These are phyloP conservation scores for Steatornis caripensis DNA, from an alignment of 2,113 vertebrate species.

Conservation along the genomic window DNA sequence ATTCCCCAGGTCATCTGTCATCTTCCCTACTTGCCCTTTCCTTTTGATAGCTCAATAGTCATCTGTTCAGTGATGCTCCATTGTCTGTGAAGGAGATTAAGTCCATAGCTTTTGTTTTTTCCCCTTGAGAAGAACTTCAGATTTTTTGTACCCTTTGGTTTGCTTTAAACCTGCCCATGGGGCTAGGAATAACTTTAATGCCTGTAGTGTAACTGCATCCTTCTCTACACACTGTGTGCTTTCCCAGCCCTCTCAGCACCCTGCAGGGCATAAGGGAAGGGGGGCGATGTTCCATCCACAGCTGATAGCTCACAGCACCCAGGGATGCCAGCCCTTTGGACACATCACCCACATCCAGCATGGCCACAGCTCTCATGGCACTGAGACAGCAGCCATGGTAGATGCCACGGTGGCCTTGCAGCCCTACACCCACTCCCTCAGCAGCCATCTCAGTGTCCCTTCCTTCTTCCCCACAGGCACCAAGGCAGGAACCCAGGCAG, in stretches of 20 bases:
- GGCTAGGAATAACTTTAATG: not conserved
- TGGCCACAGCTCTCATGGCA: not conserved
- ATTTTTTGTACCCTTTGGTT: not conserved
- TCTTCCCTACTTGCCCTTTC: not conserved
- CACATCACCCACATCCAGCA: not conserved
- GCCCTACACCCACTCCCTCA: not conserved
- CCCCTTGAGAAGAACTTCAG: not conserved
- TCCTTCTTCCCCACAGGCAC: not conserved
- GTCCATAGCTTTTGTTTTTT: not conserved
- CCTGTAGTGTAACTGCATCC: not conserved
- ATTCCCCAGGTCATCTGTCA: not conserved
- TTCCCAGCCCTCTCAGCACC: not conserved
- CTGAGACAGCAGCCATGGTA: not conserved
- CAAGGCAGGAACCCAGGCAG: not conserved
- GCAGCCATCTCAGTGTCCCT: rapidly evolving
- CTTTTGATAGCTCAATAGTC: not conserved
- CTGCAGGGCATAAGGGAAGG: not conserved
- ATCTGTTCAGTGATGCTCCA: not conserved
- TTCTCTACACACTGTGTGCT: not conserved
- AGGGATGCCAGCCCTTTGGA: not conserved
- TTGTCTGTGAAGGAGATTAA: not conserved
- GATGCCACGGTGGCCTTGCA: not conserved
- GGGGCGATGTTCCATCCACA: not conserved
- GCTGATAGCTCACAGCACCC: not conserved
- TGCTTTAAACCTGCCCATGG: not conserved